Conservation (phyloP, 2,113 vertebrate species). For the Xenopus tropicalis region UCB_Xtro_10.0 CM004444.2:150277001-150277500, state of each 20-base stretch:
- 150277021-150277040: not conserved
- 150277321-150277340: not conserved
- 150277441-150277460: not conserved
- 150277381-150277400: not conserved
- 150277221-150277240: constrained; percentile 10
- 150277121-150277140: not conserved
- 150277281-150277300: not conserved
- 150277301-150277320: not conserved
- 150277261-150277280: not conserved
- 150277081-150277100: constrained; percentile 1
- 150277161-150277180: constrained; percentile 1
- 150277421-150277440: not conserved
- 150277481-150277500: not conserved
- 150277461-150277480: not conserved
- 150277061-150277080: not conserved
- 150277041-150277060: not conserved
- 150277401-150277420: not conserved
- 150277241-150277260: constrained; percentile 20
- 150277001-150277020: no score
- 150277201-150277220: not conserved
- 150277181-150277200: constrained; percentile 14
- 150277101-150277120: not conserved
- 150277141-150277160: constrained; percentile 1
- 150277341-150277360: not conserved
- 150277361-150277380: not conserved